Evolutionary conservation across 2,888 invertebrate genomes (phyloP).

Genomic region (Drosophila stalkeri): DNA sequence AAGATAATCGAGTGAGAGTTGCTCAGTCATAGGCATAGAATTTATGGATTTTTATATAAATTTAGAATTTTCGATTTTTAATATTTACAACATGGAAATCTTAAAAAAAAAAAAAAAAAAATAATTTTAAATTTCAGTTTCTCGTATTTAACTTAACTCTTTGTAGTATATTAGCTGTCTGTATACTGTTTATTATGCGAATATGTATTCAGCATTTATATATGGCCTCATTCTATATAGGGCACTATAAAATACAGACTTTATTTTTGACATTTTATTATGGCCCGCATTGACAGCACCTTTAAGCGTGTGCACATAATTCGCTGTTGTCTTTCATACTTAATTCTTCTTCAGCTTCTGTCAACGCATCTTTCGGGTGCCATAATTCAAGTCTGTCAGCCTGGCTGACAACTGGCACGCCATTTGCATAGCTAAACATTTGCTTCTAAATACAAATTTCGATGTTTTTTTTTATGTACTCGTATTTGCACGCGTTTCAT

Average conservation of each 20-base stretch:
- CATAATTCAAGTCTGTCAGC: slow-evolving; percentile 72
- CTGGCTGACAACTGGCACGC: slow-evolving; percentile 63
- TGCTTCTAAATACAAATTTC: slow-evolving; percentile 72
- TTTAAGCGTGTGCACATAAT: slow-evolving; percentile 58
- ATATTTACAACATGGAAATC: not conserved
- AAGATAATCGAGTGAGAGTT: not conserved
- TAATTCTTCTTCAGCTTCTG: slow-evolving; percentile 54
- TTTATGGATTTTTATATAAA: not conserved
- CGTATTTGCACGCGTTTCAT: slow-evolving; percentile 62
- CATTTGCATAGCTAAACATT: slow-evolving; percentile 81
- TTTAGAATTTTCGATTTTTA: not conserved
- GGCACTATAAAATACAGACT: slow-evolving; percentile 34
- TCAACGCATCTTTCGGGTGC: slow-evolving; percentile 77
- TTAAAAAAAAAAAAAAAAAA: too few species aligned
- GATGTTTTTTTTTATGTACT: slow-evolving; percentile 42
- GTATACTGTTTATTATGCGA: not conserved
- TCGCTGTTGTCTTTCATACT: slow-evolving; percentile 43
- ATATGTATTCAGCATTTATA: not conserved
- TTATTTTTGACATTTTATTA: slow-evolving; percentile 48
- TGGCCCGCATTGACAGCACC: slow-evolving; percentile 68
- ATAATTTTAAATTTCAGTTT: not conserved
- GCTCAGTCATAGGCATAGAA: not conserved
- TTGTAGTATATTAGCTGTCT: not conserved
- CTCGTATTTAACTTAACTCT: not conserved
- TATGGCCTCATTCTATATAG: slow-evolving; percentile 23